These are phyloP conservation scores for Myiothlypis coronata DNA, from an alignment of 2,797 vertebrate species.

Conservation along the genomic window DNA sequence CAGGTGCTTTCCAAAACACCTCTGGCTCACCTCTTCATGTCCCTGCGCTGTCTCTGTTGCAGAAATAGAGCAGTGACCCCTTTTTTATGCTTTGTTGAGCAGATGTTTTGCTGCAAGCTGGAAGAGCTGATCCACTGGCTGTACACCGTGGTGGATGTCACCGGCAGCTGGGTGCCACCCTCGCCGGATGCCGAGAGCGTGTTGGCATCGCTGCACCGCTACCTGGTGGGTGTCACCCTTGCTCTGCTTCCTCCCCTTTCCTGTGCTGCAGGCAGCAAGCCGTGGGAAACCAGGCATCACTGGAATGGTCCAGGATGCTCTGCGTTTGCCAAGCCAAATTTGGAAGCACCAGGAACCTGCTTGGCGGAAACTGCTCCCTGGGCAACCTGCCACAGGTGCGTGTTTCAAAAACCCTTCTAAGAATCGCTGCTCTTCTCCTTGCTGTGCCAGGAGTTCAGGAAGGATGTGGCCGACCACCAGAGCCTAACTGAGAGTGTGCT, in stretches of 20 bases:
- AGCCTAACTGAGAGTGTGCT: constrained; percentile 82
- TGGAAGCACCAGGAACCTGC: neutral
- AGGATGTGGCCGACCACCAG: constrained; percentile 80
- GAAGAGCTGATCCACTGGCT: constrained; percentile 87
- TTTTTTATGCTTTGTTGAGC: constrained; percentile 11
- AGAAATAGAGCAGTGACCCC: neutral
- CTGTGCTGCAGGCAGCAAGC: neutral
- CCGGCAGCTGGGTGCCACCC: constrained; percentile 72
- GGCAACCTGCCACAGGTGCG: neutral
- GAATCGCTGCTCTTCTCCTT: neutral
- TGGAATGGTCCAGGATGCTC: neutral
- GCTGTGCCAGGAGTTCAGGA: constrained; percentile 83
- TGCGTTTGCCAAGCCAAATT: neutral
- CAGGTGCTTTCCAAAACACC: neutral
- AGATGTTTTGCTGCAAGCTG: constrained; percentile 89
- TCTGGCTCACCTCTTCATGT: rapidly evolving
- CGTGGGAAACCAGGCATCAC: neutral
- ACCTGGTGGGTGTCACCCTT: constrained; percentile 75
- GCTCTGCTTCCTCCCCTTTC: neutral
- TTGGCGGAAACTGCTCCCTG: rapidly evolving
- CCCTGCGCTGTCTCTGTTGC: rapidly evolving
- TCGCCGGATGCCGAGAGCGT: constrained; percentile 66
- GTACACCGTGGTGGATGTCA: constrained; percentile 72
- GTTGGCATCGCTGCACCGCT: constrained; percentile 80
- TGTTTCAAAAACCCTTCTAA: neutral